Evolutionary conservation across 2,888 invertebrate species (phyloP), one percentile per base, ranked within the genome.

Genomic region (Cerastoderma edule): DNA sequence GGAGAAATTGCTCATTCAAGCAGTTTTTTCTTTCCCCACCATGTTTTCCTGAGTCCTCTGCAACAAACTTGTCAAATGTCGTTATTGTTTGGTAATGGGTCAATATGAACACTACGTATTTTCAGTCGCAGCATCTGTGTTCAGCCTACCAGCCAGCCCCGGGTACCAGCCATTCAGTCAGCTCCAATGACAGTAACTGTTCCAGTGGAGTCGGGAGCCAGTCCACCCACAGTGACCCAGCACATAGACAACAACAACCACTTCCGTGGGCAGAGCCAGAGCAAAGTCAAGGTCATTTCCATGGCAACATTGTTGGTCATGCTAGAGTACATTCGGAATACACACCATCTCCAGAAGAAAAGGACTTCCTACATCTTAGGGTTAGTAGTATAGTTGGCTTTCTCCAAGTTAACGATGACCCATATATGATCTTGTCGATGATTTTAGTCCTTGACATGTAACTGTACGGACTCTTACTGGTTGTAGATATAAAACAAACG

Each of bases 251-350:
- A 32, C 71, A 67, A 32, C 32, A 60, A 39, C 39, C 22, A 24
- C 60, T 27, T 24, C 60, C 74, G 33, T 75, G 73, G 78, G 64
- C 27, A 24, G 78, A 76, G 60, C 65, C 67, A 44, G 75, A 75
- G 19, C 78, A 78, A 70, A 69, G 63, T 57, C 77, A 71, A 48
- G 75, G 67, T 48, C 78, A 66, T 6, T 50, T 44, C 46, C 27
- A 48, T 16, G 78, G 70, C 6, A 67, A 65, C 30, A 63, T 78
- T 6, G 56, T 78, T 13, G 79, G 80, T 24, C 46, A 68, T 48
- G 89, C 88, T 5, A 75, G 86, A 48, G 88, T 86, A 19, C 83
- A 83, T 44, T 83, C 86, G 28, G 85, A 88, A 67, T 89, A 86
- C 72, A 70, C 69, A 6, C 89, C 89, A 35, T 72, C 82, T 30